A percentile compares a stretch with the other conserved stretches of the same genome.
phyloP scores from a whole-genome alignment of 2,888 invertebrate genomes.

The Artemia sinica region DNA sequence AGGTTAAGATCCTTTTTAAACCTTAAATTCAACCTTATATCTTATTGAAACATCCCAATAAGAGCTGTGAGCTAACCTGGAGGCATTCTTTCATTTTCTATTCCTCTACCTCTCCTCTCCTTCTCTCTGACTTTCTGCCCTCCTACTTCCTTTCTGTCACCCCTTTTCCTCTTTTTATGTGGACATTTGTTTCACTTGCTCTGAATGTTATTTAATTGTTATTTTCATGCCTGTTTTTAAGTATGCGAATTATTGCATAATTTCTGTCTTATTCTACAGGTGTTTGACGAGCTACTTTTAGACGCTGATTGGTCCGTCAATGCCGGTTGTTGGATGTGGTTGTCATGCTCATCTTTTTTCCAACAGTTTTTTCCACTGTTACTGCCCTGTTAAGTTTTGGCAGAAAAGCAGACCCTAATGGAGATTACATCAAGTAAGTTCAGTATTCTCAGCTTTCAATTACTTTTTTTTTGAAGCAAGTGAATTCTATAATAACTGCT shows the following conservation, averaged over 20 bases:
- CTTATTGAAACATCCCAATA: conserved; percentile 14
- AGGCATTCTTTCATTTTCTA: conserved; percentile 19
- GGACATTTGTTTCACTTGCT: neutral
- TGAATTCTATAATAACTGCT: too few relatives aligned
- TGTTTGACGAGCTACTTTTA: conserved; percentile 60
- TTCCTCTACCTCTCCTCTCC: conserved; percentile 24
- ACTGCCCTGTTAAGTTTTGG: conserved; percentile 67
- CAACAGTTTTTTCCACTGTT: conserved; percentile 69
- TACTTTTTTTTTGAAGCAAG: too few relatives aligned
- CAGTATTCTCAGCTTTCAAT: neutral
- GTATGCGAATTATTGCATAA: neutral
- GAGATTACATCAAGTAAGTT: conserved; percentile 60
- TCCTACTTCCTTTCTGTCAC: too few relatives aligned
- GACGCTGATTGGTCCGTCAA: conserved; percentile 77
- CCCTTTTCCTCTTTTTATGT: too few relatives aligned
- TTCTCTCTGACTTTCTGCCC: neutral
- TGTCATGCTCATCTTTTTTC: conserved; percentile 68
- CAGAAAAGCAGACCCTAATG: conserved; percentile 64
- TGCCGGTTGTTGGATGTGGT: conserved; percentile 80
- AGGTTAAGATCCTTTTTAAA: too few relatives aligned
- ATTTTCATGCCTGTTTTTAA: neutral
- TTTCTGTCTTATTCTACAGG: conserved; percentile 42
- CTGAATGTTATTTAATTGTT: neutral
- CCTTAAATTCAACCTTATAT: conserved; percentile 1
- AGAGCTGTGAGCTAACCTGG: neutral